phyloP scores from a whole-genome alignment of 2,888 invertebrate genomes.

The Beris chalybata region DNA sequence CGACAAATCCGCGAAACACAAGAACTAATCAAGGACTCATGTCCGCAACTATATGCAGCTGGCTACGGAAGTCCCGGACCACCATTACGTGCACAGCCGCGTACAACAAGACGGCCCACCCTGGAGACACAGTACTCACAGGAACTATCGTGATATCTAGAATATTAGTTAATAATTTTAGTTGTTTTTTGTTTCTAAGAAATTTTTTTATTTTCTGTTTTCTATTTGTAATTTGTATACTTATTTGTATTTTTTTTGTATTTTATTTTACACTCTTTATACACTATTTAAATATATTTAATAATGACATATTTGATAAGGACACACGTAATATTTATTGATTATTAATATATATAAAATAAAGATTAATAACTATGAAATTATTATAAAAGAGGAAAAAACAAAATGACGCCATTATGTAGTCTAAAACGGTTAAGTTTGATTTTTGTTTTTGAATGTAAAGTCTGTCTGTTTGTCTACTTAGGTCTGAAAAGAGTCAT shows the following conservation, averaged over 20 bases:
- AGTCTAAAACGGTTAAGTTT: constrained; percentile 23
- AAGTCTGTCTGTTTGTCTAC: constrained; percentile 22
- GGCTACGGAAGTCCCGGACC: constrained; percentile 57
- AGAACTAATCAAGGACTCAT: constrained; percentile 57
- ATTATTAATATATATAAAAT: constrained; percentile 17
- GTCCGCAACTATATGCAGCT: constrained; percentile 56
- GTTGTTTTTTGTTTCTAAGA: constrained; percentile 22
- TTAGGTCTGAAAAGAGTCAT: constrained; percentile 18
- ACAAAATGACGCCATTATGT: constrained; percentile 28
- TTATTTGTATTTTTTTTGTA: constrained; percentile 3
- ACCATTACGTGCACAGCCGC: constrained; percentile 54
- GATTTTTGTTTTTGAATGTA: constrained; percentile 4
- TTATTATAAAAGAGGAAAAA: constrained; percentile 15
- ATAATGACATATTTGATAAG: constrained; percentile 27
- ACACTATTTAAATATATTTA: constrained; percentile 24
- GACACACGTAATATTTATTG: constrained; percentile 23
- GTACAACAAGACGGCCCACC: constrained; percentile 56
- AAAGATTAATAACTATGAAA: too few relatives aligned
- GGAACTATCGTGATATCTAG: constrained; percentile 59
- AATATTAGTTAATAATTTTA: constrained; percentile 48
- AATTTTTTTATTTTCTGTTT: constrained; percentile 20
- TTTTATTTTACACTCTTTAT: constrained; percentile 29
- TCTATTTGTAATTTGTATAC: constrained; percentile 16
- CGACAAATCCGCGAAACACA: constrained; percentile 57
- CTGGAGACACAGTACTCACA: constrained; percentile 58